phyloP scores from a whole-genome alignment of 2,797 vertebrate species.

The Enteromius unitaeniatus region DNA sequence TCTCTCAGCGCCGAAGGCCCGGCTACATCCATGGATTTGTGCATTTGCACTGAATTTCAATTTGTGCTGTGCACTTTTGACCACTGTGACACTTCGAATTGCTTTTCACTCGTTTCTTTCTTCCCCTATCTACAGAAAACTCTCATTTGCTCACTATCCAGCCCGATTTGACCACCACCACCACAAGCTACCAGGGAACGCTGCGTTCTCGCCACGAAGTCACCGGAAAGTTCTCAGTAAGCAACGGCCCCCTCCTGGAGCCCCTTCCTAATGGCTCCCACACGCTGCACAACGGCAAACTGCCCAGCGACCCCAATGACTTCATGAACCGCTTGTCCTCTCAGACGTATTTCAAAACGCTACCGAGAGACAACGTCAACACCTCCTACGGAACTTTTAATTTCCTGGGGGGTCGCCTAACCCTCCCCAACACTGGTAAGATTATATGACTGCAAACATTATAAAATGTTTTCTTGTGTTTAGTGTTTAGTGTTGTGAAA shows the following conservation, averaged over 20 bases:
- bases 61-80: constrained; percentile 56
- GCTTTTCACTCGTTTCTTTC: constrained; percentile 1
- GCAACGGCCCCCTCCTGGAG: constrained; percentile 92
- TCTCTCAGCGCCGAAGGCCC: constrained; percentile 66
- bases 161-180: constrained; percentile 95
- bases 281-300: constrained; percentile 92
- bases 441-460: constrained; percentile 18
- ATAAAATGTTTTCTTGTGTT: not conserved
- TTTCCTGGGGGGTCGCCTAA: constrained; percentile 94
- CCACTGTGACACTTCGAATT: not conserved
- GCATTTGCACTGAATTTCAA: constrained; percentile 59
- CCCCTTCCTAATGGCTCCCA: constrained; percentile 91
- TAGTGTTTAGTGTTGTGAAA: constrained; percentile 20
- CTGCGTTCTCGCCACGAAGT: constrained; percentile 90
- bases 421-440: constrained; percentile 93
- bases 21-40: constrained; percentile 62
- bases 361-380: constrained; percentile 89
- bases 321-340: constrained; percentile 91
- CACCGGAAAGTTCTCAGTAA: constrained; percentile 89
- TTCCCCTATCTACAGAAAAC: constrained; percentile 82
- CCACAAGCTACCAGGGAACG: constrained; percentile 96
- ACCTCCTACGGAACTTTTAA: constrained; percentile 98
- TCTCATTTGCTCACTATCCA: constrained; percentile 98
- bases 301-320: constrained; percentile 83
- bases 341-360: constrained; percentile 94